Percentiles rank a stretch among this genome's conserved stretches.
Conservation (phyloP, 2,113 vertebrate species). For the Dasyurus viverrinus region DNA sequence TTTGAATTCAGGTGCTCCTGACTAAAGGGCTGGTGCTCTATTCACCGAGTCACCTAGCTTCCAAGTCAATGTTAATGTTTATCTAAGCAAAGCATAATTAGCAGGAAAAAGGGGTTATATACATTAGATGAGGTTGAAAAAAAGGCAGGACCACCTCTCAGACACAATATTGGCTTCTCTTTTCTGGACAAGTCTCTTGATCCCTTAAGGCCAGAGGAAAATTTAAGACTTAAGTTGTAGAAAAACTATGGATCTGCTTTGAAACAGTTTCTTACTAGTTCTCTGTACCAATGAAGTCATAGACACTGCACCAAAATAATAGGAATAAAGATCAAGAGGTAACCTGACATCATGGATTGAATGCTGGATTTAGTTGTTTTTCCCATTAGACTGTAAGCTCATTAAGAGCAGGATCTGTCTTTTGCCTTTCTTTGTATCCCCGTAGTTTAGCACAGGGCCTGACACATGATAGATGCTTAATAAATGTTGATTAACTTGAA, state of each 20-base stretch:
- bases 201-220: not conserved
- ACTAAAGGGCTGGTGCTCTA: too few relatives aligned
- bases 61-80: not conserved
- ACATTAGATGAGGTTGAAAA: not conserved
- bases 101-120: not conserved
- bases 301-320: not conserved
- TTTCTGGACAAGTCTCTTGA: not conserved
- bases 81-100: not conserved
- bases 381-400: not conserved
- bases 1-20: too few relatives aligned
- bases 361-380: not conserved
- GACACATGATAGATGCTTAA: not conserved
- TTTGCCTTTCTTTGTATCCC: not conserved
- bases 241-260: not conserved
- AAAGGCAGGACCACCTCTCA: not conserved
- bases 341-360: too few relatives aligned
- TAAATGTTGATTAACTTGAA: not conserved
- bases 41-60: too few relatives aligned
- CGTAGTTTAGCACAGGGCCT: not conserved
- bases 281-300: not conserved
- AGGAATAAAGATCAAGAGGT: not conserved
- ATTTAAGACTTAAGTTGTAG: not conserved
- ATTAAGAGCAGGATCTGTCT: not conserved
- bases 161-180: not conserved
- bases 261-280: not conserved